Conservation (phyloP, 2,113 vertebrate genomes). For the Macrotis lagotis region DNA sequence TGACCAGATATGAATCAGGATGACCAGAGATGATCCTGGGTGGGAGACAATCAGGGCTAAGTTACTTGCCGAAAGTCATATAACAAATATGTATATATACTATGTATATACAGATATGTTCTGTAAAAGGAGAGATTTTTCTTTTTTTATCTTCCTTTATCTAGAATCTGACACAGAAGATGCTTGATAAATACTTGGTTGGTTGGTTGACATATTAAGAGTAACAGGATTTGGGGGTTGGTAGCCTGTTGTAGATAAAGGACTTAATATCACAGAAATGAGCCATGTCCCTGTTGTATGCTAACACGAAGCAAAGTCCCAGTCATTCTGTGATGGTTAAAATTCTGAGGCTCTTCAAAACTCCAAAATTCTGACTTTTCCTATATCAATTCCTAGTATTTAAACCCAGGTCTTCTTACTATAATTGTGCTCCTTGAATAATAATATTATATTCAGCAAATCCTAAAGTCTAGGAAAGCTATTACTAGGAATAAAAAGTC, state of each 20-base stretch:
- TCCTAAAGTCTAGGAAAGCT: neutral
- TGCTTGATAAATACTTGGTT: neutral
- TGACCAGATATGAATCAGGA: too few species aligned
- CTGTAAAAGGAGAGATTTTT: neutral
- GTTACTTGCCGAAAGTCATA: too few species aligned
- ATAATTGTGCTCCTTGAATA: neutral
- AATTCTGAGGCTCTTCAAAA: neutral
- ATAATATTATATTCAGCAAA: neutral
- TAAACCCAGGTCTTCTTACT: neutral
- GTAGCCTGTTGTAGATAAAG: neutral
- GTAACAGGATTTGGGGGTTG: neutral
- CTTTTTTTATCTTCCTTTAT: neutral
- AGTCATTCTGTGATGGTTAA: neutral
- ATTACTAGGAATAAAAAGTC: neutral
- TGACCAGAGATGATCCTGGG: too few species aligned
- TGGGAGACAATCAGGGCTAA: too few species aligned
- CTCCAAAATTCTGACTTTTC: neutral
- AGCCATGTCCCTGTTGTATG: neutral
- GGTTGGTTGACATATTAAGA: neutral
- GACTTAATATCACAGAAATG: neutral
- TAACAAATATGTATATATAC: neutral
- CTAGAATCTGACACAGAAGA: neutral
- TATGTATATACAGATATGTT: slow-evolving; percentile 2
- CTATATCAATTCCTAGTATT: neutral
- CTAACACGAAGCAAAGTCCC: neutral